Evolutionary conservation across 2,888 invertebrate genomes (phyloP).

Genomic region (Pecten maximus): DNA sequence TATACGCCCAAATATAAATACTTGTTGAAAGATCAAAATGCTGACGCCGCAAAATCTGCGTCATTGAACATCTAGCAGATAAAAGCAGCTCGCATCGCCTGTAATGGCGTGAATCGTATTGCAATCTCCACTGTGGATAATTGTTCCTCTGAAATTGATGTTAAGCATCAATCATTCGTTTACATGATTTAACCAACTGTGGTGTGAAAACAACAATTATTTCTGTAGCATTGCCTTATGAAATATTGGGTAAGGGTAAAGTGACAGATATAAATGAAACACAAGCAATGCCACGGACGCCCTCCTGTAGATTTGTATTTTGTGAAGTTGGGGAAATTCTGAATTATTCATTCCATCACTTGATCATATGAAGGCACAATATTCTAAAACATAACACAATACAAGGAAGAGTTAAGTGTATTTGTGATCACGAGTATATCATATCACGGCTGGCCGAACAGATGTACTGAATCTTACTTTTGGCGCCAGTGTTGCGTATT

Average conservation of each 20-base stretch:
- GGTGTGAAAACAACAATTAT: neutral
- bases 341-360: neutral
- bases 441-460: no score
- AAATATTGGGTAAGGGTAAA: slow-evolving; percentile 21
- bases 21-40: no score
- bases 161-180: slow-evolving; percentile 8
- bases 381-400: neutral
- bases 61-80: neutral
- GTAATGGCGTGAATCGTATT: neutral
- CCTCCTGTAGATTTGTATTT: neutral
- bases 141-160: neutral
- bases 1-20: no score
- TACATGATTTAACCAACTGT: neutral
- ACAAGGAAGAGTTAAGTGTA: neutral
- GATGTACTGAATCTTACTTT: no score
- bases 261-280: neutral
- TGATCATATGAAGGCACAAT: neutral
- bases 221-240: neutral
- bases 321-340: neutral
- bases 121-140: neutral
- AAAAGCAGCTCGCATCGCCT: neutral
- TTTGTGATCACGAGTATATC: neutral
- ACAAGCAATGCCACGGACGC: neutral
- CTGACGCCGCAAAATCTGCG: neutral
- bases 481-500: no score